Evolutionary conservation across 2,797 vertebrate species (phyloP), one percentile per base, ranked within the genome.

Genomic region (Mormyrops boulengeri): DNA sequence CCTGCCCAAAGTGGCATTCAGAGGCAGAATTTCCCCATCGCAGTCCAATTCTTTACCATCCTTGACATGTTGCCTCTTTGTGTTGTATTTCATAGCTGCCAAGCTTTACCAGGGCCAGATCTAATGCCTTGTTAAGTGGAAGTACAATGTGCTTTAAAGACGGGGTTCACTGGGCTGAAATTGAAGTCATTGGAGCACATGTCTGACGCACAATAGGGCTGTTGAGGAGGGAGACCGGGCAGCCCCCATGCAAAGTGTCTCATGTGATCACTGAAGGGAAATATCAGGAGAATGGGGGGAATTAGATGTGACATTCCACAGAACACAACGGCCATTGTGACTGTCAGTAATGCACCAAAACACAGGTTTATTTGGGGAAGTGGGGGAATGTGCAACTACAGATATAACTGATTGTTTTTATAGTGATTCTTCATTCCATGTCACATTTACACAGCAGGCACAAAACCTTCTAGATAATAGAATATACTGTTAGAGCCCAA

Each of bases 61-160:
- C 11, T 3, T 60, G 34, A 57, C 38, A 91, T 92, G 93, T 88
- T 90, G 91, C 66, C 4, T 30, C 66, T 73, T 17, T 73, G 66
- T 93, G 91, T 93, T 82, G 92, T 93, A 91, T 91, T 95, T 94
- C 94, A 95, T 89, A 92, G 93, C 92, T 91, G 62, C 38, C 73
- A 93, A 94, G 94, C 92, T 91, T 93, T 95, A 95, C 94, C 94
- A 93, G 90, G 55, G 93, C 90, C 94, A 94, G 94, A 94, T 95
- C 94, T 91, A 87, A 80, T 34, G 0, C 50, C 91, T 93, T 92
- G 94, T 94, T 93, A 94, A 94, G 95, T 92, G 92, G 93, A 94
- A 80, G 91, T 92, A 90, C 94, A 93, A 92, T 92, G 92, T 90
- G 91, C 91, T 41, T 91, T 93, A 93, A 94, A 90, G 92, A 92